Conservation (phyloP, 2,797 vertebrate species). For the Pogoniulus pusillus region DNA sequence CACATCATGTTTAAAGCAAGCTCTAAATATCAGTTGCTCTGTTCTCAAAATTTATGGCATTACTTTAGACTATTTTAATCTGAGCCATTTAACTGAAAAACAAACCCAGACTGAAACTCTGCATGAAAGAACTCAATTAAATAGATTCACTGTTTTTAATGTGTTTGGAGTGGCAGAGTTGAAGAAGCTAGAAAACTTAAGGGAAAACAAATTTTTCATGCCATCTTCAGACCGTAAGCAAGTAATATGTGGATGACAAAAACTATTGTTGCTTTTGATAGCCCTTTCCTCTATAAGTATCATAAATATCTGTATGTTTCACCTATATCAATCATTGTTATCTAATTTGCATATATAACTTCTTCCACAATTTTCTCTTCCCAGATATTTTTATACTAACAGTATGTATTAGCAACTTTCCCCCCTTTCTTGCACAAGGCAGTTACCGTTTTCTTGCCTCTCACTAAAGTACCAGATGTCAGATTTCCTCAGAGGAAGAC, state of each 20-base stretch:
- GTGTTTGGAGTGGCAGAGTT: not conserved
- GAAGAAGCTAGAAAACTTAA: not conserved
- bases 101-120: conserved; percentile 7
- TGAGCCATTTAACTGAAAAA: conserved; percentile 13
- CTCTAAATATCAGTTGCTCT: not conserved
- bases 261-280: not conserved
- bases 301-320: not conserved
- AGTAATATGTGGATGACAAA: not conserved
- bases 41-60: not conserved
- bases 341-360: not conserved
- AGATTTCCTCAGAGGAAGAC: conserved; percentile 11
- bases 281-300: not conserved
- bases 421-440: not conserved
- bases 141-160: not conserved
- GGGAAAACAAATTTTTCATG: not conserved
- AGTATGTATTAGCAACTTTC: not conserved
- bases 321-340: not conserved
- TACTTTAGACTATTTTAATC: conserved; percentile 6
- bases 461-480: not conserved
- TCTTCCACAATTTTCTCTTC: not conserved
- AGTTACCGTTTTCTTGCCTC: not conserved
- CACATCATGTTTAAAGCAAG: not conserved
- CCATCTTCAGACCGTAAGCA: not conserved
- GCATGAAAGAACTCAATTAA: conserved; percentile 39
- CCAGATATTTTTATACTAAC: not conserved